A percentile compares a stretch with the other conserved stretches of the same genome.
Conservation (phyloP, 2,888 invertebrate genomes). For the Dolichopus griseipennis region DNA sequence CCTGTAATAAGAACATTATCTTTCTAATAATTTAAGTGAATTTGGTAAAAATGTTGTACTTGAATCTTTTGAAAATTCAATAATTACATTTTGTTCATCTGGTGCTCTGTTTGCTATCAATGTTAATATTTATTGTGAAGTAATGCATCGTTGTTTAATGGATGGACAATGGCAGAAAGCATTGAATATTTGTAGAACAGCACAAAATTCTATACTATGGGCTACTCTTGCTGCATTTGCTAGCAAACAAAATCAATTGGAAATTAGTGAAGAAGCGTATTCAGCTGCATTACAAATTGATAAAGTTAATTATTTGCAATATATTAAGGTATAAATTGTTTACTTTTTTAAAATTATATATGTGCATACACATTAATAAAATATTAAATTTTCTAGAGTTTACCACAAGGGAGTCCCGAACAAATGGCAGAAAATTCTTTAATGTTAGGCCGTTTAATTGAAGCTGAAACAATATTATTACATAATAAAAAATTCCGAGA, state of each 20-base stretch:
- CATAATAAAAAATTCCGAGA: slow-evolving; percentile 38
- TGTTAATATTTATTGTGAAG: slow-evolving; percentile 40
- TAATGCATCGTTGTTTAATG: slow-evolving; percentile 60
- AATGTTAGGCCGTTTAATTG: slow-evolving; percentile 38
- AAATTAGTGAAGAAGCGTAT: slow-evolving; percentile 91
- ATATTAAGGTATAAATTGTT: slow-evolving; percentile 57
- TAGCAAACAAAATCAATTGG: slow-evolving; percentile 73
- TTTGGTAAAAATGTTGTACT: slow-evolving; percentile 79
- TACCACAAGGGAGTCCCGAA: slow-evolving; percentile 36
- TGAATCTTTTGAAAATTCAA: slow-evolving; percentile 72
- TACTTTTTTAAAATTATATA: not conserved
- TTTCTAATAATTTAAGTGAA: slow-evolving; percentile 50
- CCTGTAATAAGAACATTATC: too few species aligned
- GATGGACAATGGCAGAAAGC: slow-evolving; percentile 78
- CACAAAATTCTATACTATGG: slow-evolving; percentile 67
- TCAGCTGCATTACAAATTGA: slow-evolving; percentile 79
- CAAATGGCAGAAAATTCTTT: slow-evolving; percentile 43
- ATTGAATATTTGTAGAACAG: slow-evolving; percentile 58
- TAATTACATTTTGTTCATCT: slow-evolving; percentile 75
- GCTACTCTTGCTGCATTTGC: slow-evolving; percentile 88
- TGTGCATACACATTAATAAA: not conserved
- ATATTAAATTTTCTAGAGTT: slow-evolving; percentile 16
- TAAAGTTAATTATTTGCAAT: slow-evolving; percentile 76
- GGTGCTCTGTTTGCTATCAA: slow-evolving; percentile 63
- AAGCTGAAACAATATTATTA: slow-evolving; percentile 42